Evolutionary conservation across 2,113 vertebrate species (phyloP).

Genomic region (Nannobrachium achirus): DNA sequence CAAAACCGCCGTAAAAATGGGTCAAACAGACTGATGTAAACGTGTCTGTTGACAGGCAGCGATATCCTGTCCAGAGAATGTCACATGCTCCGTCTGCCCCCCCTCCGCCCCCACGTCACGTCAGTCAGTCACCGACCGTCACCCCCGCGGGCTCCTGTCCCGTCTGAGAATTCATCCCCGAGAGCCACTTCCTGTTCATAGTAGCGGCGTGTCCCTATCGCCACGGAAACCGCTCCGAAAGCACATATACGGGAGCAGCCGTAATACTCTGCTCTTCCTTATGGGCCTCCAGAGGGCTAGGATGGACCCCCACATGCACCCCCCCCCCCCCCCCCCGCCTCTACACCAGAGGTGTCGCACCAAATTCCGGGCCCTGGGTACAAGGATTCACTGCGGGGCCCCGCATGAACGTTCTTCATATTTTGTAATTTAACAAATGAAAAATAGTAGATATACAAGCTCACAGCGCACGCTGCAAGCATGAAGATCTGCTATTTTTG

Average conservation of each 20-base stretch:
- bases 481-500: too few species aligned
- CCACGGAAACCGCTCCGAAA: slow-evolving; percentile 49
- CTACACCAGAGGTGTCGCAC: too few species aligned
- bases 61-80: slow-evolving; percentile 48
- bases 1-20: slow-evolving; percentile 39
- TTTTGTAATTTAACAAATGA: too few species aligned
- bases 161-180: slow-evolving; percentile 64
- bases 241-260: slow-evolving; percentile 49
- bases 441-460: too few species aligned
- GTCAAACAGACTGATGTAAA: slow-evolving; percentile 61
- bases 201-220: slow-evolving; percentile 59
- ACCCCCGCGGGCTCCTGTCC: slow-evolving; percentile 25
- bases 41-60: slow-evolving; percentile 60
- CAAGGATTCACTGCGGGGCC: too few species aligned
- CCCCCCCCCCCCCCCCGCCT: too few species aligned
- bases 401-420: too few species aligned
- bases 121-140: slow-evolving; percentile 34
- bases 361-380: too few species aligned
- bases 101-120: slow-evolving; percentile 32
- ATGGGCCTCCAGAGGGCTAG: slow-evolving; percentile 44
- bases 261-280: slow-evolving; percentile 69
- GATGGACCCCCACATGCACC: too few species aligned
- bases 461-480: too few species aligned
- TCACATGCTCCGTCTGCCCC: slow-evolving; percentile 16
- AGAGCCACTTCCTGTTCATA: slow-evolving; percentile 71